phyloP scores from a whole-genome alignment of 2,113 vertebrate species.

The Corythoichthys intestinalis region DNA sequence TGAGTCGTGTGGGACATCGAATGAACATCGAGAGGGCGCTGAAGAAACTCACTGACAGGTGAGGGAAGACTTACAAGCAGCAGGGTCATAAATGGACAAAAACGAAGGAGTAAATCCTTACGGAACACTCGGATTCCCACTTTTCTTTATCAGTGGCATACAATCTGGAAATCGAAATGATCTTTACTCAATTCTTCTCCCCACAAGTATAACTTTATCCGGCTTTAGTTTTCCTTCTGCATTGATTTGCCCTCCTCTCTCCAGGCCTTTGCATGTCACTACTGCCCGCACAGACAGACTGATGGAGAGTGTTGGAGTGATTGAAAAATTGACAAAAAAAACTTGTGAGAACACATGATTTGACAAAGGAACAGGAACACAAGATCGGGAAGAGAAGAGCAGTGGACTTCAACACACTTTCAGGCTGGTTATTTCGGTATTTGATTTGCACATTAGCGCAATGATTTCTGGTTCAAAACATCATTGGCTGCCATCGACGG shows the following conservation, averaged over 20 bases:
- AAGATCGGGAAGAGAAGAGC: slow-evolving; percentile 49
- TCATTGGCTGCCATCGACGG: neutral
- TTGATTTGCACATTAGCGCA: slow-evolving; percentile 23
- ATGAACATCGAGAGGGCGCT: slow-evolving; percentile 96
- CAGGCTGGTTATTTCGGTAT: slow-evolving; percentile 17
- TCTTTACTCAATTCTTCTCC: slow-evolving; percentile 17
- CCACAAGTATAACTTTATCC: slow-evolving; percentile 35
- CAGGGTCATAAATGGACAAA: slow-evolving; percentile 19
- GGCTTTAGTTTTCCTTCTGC: slow-evolving; percentile 50
- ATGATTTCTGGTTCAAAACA: slow-evolving; percentile 2
- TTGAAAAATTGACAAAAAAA: slow-evolving; percentile 47
- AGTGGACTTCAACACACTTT: slow-evolving; percentile 46
- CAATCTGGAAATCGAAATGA: slow-evolving; percentile 30
- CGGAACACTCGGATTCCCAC: slow-evolving; percentile 41
- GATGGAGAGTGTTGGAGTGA: slow-evolving; percentile 55
- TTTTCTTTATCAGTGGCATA: slow-evolving; percentile 29
- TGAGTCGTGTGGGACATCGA: slow-evolving; percentile 90
- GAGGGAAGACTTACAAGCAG: slow-evolving; percentile 69
- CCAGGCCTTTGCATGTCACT: slow-evolving; percentile 74
- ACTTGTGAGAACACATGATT: slow-evolving; percentile 40
- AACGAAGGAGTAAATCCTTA: slow-evolving; percentile 27
- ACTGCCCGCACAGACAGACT: slow-evolving; percentile 66
- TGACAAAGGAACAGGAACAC: slow-evolving; percentile 51
- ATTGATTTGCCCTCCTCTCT: slow-evolving; percentile 64
- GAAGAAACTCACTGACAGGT: slow-evolving; percentile 92